Percentiles rank a stretch among this genome's conserved stretches.
Evolutionary conservation across 2,888 invertebrate genomes (phyloP).

Genomic region (Caenorhabditis macrosperma): DNA sequence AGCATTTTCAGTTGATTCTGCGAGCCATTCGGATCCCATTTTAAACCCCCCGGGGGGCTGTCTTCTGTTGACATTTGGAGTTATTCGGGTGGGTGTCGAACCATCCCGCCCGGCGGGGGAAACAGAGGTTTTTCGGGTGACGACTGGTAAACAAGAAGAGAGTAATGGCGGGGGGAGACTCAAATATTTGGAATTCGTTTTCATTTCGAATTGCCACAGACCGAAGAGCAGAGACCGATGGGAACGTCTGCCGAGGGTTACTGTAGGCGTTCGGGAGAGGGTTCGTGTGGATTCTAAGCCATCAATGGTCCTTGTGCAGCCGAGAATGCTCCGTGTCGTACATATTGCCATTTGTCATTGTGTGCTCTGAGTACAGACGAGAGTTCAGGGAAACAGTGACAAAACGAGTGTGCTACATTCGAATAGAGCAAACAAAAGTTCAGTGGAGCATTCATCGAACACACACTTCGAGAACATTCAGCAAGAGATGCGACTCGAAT

Average conservation of each 20-base stretch:
- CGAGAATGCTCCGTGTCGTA: no score
- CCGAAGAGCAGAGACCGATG: constrained; percentile 21
- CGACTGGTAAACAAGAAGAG: constrained; percentile 31
- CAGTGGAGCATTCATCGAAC: no score
- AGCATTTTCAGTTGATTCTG: constrained; percentile 29
- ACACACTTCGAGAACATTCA: no score
- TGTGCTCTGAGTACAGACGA: neutral
- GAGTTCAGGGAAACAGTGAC: constrained; percentile 10
- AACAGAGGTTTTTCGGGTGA: constrained; percentile 43
- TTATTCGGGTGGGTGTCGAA: constrained; percentile 55
- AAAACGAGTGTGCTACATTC: constrained; percentile 1
- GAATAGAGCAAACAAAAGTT: neutral
- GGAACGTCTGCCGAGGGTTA: neutral
- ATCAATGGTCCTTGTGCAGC: no score
- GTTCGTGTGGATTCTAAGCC: no score
- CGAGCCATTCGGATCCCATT: neutral
- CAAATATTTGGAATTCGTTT: constrained; percentile 46
- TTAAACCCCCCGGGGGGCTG: constrained; percentile 18
- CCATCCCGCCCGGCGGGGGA: constrained; percentile 12
- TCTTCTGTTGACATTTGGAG: constrained; percentile 37
- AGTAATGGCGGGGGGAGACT: neutral
- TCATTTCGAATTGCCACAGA: neutral
- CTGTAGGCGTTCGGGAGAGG: neutral
- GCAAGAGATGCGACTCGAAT: no score
- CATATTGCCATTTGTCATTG: no score